Conservation (phyloP, 2,888 invertebrate species). For the Brenthis hecate region DNA sequence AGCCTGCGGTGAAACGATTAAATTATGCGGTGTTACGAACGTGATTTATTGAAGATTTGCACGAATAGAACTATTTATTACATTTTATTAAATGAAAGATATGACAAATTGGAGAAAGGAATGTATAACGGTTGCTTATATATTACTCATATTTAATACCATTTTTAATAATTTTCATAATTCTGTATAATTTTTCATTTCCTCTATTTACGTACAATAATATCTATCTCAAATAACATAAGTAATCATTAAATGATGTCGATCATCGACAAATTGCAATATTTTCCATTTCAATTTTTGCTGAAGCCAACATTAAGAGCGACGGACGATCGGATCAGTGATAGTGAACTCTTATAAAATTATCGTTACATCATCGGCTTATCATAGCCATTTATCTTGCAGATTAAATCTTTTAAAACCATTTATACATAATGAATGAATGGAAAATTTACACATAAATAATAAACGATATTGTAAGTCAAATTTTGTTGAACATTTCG, state of each 20-base stretch:
- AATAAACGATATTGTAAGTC: background rate
- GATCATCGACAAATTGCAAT: background rate
- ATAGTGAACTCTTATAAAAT: conserved; percentile 28
- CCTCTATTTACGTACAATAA: too few species aligned
- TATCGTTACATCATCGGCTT: conserved; percentile 31
- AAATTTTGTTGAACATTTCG: conserved; percentile 13
- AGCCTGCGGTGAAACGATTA: conserved; percentile 29
- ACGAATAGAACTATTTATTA: conserved; percentile 1
- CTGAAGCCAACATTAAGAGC: conserved; percentile 3
- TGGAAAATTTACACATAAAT: conserved; percentile 23
- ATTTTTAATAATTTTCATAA: too few species aligned
- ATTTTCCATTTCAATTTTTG: background rate
- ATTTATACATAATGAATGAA: conserved; percentile 21
- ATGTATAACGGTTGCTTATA: background rate
- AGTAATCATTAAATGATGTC: too few species aligned
- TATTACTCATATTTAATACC: too few species aligned
- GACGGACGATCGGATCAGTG: conserved; percentile 19
- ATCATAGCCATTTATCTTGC: conserved; percentile 35
- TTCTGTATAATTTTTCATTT: too few species aligned
- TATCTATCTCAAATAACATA: too few species aligned
- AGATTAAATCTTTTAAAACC: conserved; percentile 33
- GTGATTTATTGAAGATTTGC: conserved; percentile 25
- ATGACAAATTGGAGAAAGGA: background rate
- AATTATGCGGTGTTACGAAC: conserved; percentile 22
- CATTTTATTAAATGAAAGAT: background rate